These are phyloP conservation scores for Sminthurides bifidus DNA, from an alignment of 1,140 invertebrate genomes.

Conservation along the genomic window DNA sequence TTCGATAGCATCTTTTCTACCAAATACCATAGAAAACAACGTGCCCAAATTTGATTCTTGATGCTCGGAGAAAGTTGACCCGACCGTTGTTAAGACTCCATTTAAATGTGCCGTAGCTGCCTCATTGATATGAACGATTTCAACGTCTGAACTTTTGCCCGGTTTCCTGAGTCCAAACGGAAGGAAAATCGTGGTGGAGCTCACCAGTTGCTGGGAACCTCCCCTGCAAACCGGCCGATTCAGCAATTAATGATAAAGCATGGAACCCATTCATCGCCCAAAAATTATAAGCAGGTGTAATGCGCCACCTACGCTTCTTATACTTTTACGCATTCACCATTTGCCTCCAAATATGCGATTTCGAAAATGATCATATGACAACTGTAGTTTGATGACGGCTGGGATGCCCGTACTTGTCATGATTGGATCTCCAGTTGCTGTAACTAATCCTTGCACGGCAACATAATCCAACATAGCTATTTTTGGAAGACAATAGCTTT, in stretches of 20 bases:
- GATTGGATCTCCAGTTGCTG: neutral
- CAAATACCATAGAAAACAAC: neutral
- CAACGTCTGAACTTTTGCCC: neutral
- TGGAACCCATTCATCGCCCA: too few species aligned
- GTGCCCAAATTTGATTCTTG: neutral
- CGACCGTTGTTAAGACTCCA: neutral
- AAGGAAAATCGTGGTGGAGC: neutral
- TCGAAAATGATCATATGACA: neutral
- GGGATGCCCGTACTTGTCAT: neutral
- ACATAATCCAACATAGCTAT: neutral
- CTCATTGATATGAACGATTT: neutral
- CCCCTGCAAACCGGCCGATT: neutral
- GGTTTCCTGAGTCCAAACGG: neutral
- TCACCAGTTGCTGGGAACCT: neutral
- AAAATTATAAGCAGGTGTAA: too few species aligned
- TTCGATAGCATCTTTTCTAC: neutral
- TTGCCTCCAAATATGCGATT: neutral
- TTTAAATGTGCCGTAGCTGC: neutral
- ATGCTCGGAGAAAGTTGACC: neutral
- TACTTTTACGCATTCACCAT: neutral
- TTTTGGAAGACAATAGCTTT: neutral
- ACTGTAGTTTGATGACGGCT: neutral
- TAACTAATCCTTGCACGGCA: neutral
- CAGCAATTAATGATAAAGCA: neutral
- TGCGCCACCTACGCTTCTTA: neutral